Evolutionary conservation across 2,797 vertebrate species (phyloP), one percentile per base, ranked within the genome.

Genomic region (Coregonus sp.): DNA sequence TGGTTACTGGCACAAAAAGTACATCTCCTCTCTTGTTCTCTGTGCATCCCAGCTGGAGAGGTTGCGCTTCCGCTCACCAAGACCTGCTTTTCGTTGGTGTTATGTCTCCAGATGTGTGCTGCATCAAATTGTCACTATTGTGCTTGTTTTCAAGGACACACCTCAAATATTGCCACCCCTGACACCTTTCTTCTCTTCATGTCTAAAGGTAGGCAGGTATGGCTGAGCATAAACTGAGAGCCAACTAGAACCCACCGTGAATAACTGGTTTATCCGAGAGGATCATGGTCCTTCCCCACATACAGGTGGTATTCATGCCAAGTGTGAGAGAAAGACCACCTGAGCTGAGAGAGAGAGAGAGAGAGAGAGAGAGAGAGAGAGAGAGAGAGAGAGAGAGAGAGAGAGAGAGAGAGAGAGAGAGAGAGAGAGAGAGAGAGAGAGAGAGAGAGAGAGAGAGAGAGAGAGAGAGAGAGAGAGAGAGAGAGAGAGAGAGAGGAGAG

Each of bases 321-420:
- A 69, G 67, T 18, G 33, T 40, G 31, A 15, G 31, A 69, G 67
- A 69, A 0, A 40, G 67, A 69, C 40, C 18, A 50, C 69, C 37
- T 50, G 40, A 20, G 18, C 69, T 70, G 18, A 47, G 40, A 47
- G 40, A 47, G 9, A 20, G 68, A 12, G 35, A n/a, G 18, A n/a
- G 69, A 68, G 31, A 35, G 20, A 68, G 66, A 68, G 66, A 18
- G 66, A 50, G 69, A 70, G 69, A 70, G n/a, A 70, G 37, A 50
- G 69, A 70, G 69, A 70, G n/a, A 70, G 37, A 50, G 69, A 70
- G 69, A 70, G n/a, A 70, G 37, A n/a, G 69, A 68, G 31, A 35
- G 20, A 68, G 66, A 68, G 66, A 18, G 31, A 15, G 31, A 69
- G 67, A 69, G 0, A 40, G 67, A 69, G 18, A 47, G 40, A 47